Percentiles rank a stretch among this genome's conserved stretches.
Evolutionary conservation across 1,140 invertebrate genomes (phyloP).

Genomic region (Hyphantria cunea): DNA sequence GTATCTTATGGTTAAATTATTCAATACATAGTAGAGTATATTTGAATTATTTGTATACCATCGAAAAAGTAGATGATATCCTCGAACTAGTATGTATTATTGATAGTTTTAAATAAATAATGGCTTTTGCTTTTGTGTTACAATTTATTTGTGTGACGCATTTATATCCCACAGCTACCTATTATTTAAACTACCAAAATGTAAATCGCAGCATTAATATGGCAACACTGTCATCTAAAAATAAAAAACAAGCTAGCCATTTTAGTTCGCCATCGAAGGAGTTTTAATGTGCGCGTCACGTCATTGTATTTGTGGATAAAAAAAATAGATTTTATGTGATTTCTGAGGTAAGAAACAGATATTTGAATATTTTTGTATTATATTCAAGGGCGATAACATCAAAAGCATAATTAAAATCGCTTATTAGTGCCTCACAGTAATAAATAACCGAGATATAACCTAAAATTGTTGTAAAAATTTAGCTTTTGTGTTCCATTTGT

Average conservation of each 20-base stretch:
- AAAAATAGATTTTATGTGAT: conserved; percentile 6
- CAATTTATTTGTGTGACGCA: conserved; percentile 11
- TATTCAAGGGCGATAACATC: conserved; percentile 1
- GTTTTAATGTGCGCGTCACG: conserved; percentile 1
- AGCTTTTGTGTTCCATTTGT: conserved; percentile 10
- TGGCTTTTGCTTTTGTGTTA: conserved; percentile 8
- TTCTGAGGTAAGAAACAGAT: conserved; percentile 16
- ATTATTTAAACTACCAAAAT: conserved; percentile 11
- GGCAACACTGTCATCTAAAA: conserved; percentile 5
- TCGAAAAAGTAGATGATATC: conserved; percentile 7
- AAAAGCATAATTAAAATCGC: conserved; percentile 5
- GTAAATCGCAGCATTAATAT: conserved; percentile 1
- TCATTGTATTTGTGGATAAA: neutral
- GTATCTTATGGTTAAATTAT: conserved; percentile 1
- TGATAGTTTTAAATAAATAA: conserved; percentile 10
- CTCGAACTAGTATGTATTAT: conserved; percentile 1
- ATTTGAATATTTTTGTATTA: conserved; percentile 32
- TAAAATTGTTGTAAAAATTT: conserved; percentile 11
- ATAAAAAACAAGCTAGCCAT: conserved; percentile 5
- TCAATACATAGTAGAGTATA: conserved; percentile 2
- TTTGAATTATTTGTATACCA: conserved; percentile 3
- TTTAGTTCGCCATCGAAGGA: conserved; percentile 1
- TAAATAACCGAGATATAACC: conserved; percentile 7
- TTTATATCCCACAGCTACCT: conserved; percentile 5
- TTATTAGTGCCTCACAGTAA: conserved; percentile 1